Percentiles rank a stretch among this genome's conserved stretches.
These are phyloP conservation scores for Reinhardtius hippoglossoides DNA, from an alignment of 2,113 vertebrate genomes.

Conservation along the genomic window DNA sequence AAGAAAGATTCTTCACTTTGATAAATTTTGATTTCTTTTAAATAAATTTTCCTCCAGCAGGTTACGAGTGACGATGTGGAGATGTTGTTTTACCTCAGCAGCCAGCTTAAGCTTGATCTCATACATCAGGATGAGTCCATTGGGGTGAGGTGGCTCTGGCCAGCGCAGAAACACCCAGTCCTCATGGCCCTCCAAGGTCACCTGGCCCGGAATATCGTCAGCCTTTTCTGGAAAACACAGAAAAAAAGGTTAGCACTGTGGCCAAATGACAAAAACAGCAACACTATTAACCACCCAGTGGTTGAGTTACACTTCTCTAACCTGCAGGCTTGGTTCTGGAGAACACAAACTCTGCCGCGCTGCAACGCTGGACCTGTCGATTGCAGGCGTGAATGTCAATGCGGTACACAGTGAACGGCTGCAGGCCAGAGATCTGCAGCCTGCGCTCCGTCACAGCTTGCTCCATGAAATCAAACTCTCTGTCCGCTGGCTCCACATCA, in stretches of 20 bases:
- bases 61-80: background rate
- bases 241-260: constrained; percentile 1
- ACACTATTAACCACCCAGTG: too few relatives aligned
- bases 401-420: constrained; percentile 95
- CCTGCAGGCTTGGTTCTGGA: constrained; percentile 96
- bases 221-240: constrained; percentile 87
- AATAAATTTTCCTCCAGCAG: background rate
- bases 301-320: constrained; percentile 60
- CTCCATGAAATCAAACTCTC: constrained; percentile 89
- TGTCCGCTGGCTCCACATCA: constrained; percentile 76
- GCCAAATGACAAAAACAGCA: background rate
- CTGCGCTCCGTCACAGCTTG: constrained; percentile 87
- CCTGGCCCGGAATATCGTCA: constrained; percentile 91
- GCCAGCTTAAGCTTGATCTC: constrained; percentile 93
- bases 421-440: constrained; percentile 88
- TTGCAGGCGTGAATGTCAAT: constrained; percentile 98
- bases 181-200: constrained; percentile 88
- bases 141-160: constrained; percentile 89
- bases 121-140: constrained; percentile 95
- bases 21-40: background rate
- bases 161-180: constrained; percentile 91
- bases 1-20: background rate
- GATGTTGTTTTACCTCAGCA: constrained; percentile 84
- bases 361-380: constrained; percentile 91
- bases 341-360: constrained; percentile 94